Evolutionary conservation across 2,888 invertebrate genomes (phyloP).

Genomic region (Dryococelus australis): DNA sequence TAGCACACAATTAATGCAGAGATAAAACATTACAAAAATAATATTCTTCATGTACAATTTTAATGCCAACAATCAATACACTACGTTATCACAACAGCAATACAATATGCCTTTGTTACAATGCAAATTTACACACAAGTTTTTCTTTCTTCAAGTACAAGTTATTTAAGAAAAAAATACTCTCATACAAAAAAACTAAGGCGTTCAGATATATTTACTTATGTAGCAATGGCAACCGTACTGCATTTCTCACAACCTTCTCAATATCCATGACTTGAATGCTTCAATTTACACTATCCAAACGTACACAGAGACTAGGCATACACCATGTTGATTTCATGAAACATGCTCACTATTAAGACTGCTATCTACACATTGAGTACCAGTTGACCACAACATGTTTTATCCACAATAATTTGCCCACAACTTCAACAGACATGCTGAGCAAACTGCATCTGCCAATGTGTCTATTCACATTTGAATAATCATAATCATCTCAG

Average conservation of each 20-base stretch:
- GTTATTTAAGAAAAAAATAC: background rate
- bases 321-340: too few relatives aligned
- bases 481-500: background rate
- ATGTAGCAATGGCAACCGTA: background rate
- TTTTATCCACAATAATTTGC: background rate
- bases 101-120: slow-evolving; percentile 10
- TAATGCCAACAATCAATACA: background rate
- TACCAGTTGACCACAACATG: background rate
- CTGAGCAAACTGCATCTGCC: background rate
- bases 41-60: background rate
- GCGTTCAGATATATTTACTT: background rate
- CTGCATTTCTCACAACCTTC: background rate
- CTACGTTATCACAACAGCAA: slow-evolving; percentile 2
- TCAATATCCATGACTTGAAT: background rate
- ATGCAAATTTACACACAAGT: background rate
- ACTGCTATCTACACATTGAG: background rate
- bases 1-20: background rate
- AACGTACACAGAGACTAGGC: background rate
- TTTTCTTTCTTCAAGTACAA: too few relatives aligned
- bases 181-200: background rate
- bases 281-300: background rate
- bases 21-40: background rate
- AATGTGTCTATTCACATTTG: background rate
- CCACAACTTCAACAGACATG: background rate
- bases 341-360: background rate